Evolutionary conservation across 2,797 vertebrate species (phyloP).

Genomic region (Etheostoma perlongum): DNA sequence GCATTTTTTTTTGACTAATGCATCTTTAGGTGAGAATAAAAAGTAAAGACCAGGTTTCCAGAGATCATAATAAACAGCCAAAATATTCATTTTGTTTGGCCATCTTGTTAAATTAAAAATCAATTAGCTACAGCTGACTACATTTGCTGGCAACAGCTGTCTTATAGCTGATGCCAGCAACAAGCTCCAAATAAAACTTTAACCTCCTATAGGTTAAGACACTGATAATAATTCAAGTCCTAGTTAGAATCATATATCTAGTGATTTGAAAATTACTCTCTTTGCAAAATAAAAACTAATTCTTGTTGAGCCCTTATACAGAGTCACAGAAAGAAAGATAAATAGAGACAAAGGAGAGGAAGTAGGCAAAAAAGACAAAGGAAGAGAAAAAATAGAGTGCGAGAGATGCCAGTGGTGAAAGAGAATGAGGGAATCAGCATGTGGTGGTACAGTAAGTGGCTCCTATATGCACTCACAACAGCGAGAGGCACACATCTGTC

Average conservation of each 20-base stretch:
- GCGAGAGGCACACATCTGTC: slow-evolving; percentile 52
- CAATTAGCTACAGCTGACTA: neutral
- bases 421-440: slow-evolving; percentile 46
- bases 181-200: neutral
- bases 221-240: neutral
- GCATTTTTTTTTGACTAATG: neutral
- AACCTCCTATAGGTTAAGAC: neutral
- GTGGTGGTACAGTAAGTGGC: slow-evolving; percentile 46
- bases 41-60: slow-evolving; percentile 1
- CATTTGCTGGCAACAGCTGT: neutral
- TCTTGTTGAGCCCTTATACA: neutral
- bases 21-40: neutral
- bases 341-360: slow-evolving; percentile 18
- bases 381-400: slow-evolving; percentile 15
- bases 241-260: neutral
- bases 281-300: slow-evolving; percentile 8
- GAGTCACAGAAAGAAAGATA: neutral
- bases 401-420: slow-evolving; percentile 40
- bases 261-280: neutral
- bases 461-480: slow-evolving; percentile 61
- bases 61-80: neutral
- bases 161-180: neutral
- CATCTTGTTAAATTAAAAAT: neutral
- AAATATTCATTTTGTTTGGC: neutral
- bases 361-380: neutral